A percentile compares a stretch with the other conserved stretches of the same genome.
Conservation (phyloP, 2,797 vertebrate species). For the Muraenolepis orangiensis region DNA sequence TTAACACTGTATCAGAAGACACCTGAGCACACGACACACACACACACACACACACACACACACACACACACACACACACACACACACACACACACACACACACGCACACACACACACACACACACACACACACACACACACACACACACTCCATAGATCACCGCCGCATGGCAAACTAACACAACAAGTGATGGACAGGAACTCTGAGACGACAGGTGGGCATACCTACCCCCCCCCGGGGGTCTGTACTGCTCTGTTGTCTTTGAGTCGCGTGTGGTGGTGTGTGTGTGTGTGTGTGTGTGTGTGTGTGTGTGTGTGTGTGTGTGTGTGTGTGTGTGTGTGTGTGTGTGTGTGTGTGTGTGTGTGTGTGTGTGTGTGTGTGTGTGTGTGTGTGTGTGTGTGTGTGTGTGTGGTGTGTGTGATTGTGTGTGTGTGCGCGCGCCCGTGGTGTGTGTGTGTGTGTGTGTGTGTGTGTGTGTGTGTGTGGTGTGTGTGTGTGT, state of each 20-base stretch:
- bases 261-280: neutral
- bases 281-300: conserved; percentile 14
- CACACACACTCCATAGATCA: neutral
- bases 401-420: too few relatives aligned
- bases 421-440: too few relatives aligned
- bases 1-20: neutral
- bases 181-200: conserved; percentile 41
- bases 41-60: conserved; percentile 15
- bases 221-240: conserved; percentile 38
- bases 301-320: conserved; percentile 3
- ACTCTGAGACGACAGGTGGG: conserved; percentile 52
- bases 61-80: conserved; percentile 1
- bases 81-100: neutral
- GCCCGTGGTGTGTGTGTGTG: too few relatives aligned
- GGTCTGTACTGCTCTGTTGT: conserved; percentile 18
- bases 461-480: too few relatives aligned
- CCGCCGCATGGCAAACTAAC: neutral
- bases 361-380: conserved; percentile 1
- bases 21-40: conserved; percentile 21
- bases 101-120: conserved; percentile 3
- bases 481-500: too few relatives aligned
- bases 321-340: neutral
- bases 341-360: conserved; percentile 32
- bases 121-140: conserved; percentile 7
- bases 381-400: neutral